A percentile compares a stretch with the other conserved stretches of the same genome.
Evolutionary conservation across 2,113 vertebrate species (phyloP).

Genomic region (Mesembrinibis cayennensis): DNA sequence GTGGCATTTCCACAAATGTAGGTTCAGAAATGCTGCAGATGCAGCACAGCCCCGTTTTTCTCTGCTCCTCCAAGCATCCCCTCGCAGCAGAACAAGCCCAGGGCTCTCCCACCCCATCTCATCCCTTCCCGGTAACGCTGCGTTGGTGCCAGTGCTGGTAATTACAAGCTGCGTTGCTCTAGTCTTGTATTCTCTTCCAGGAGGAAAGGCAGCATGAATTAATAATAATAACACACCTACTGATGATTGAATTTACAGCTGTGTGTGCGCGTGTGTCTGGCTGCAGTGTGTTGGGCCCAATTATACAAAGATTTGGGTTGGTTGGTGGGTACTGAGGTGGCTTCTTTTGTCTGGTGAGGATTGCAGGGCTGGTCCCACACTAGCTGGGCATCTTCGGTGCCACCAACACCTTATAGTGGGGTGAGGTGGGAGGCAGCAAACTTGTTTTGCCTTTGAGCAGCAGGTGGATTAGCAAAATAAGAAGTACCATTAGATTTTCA

Average conservation of each 20-base stretch:
- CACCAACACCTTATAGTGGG: background rate
- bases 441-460: background rate
- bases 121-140: background rate
- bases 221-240: background rate
- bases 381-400: background rate
- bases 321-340: background rate
- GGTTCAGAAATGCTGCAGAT: background rate
- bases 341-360: background rate
- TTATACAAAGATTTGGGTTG: background rate
- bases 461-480: background rate
- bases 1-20: rapidly evolving
- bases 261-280: background rate
- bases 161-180: background rate
- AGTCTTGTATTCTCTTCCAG: background rate
- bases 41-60: background rate
- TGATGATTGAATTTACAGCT: background rate
- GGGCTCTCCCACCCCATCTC: background rate
- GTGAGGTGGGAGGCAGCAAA: background rate
- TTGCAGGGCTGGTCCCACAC: background rate
- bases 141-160: background rate
- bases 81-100: background rate
- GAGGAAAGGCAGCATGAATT: background rate
- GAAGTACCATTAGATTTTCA: background rate
- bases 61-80: background rate
- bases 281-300: background rate